Percentiles rank a stretch among this genome's conserved stretches.
These are phyloP conservation scores for Dilophus febrilis DNA, from an alignment of 2,888 invertebrate genomes.

Conservation along the genomic window DNA sequence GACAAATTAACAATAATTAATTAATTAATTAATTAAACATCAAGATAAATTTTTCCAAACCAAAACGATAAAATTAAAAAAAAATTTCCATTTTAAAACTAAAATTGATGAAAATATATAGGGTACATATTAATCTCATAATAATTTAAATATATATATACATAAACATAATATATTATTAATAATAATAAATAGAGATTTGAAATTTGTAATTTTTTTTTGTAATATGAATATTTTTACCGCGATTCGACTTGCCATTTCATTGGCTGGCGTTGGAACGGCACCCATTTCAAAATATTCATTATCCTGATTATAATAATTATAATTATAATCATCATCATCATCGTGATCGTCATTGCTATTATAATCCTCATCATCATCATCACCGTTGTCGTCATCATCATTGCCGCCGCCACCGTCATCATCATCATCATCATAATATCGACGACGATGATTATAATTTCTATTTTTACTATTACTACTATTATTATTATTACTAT, in stretches of 20 bases:
- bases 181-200: no score
- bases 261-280: slow-evolving; percentile 31
- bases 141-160: background rate
- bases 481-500: no score
- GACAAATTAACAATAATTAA: background rate
- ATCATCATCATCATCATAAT: background rate
- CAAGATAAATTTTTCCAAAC: background rate
- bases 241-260: slow-evolving; percentile 30
- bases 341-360: background rate
- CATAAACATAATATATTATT: no score
- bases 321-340: no score
- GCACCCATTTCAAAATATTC: slow-evolving; percentile 24
- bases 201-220: no score
- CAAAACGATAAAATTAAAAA: background rate
- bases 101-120: background rate
- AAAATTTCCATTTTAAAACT: background rate
- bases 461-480: no score
- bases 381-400: background rate
- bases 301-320: no score
- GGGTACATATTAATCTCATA: background rate
- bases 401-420: background rate
- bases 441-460: no score
- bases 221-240: no score
- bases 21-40: background rate
- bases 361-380: background rate